Evolutionary conservation across 2,888 invertebrate genomes (phyloP).

Genomic region (Sarcophaga carnaria): DNA sequence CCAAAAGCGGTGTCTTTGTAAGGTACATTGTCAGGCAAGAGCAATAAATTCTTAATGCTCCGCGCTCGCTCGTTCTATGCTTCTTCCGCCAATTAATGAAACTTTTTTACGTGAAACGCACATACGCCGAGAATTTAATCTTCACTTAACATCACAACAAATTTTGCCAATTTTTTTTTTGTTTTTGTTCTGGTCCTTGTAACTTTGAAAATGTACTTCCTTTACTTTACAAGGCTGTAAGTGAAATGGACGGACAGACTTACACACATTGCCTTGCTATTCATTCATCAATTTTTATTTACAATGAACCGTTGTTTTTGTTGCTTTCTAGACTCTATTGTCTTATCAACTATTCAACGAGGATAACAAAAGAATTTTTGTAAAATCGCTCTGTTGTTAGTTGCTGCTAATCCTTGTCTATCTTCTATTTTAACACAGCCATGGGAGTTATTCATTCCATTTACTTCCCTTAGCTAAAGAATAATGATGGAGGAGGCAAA

Average conservation of each 20-base stretch:
- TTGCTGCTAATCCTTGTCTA: slow-evolving; percentile 43
- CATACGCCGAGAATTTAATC: slow-evolving; percentile 54
- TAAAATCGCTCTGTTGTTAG: slow-evolving; percentile 41
- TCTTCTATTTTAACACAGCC: neutral
- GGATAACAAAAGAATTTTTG: slow-evolving; percentile 50
- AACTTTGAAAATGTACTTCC: slow-evolving; percentile 14
- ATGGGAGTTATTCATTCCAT: neutral
- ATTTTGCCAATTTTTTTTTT: neutral
- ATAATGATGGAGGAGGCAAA: neutral
- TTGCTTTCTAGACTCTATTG: slow-evolving; percentile 9
- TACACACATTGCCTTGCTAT: neutral
- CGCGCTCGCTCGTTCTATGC: neutral
- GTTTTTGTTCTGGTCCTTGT: neutral
- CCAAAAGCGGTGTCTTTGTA: neutral
- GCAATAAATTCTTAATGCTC: slow-evolving; percentile 9
- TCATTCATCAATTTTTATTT: slow-evolving; percentile 62
- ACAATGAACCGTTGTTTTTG: slow-evolving; percentile 20
- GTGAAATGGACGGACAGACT: neutral
- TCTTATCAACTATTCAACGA: slow-evolving; percentile 34
- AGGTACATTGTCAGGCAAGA: slow-evolving; percentile 9
- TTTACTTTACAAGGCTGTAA: slow-evolving; percentile 1
- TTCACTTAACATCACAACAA: slow-evolving; percentile 50
- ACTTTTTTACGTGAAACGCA: slow-evolving; percentile 41
- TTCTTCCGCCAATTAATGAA: slow-evolving; percentile 34
- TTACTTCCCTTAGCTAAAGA: neutral